Evolutionary conservation across 2,797 vertebrate species (phyloP).

Genomic region (Distichodus sexfasciatus): DNA sequence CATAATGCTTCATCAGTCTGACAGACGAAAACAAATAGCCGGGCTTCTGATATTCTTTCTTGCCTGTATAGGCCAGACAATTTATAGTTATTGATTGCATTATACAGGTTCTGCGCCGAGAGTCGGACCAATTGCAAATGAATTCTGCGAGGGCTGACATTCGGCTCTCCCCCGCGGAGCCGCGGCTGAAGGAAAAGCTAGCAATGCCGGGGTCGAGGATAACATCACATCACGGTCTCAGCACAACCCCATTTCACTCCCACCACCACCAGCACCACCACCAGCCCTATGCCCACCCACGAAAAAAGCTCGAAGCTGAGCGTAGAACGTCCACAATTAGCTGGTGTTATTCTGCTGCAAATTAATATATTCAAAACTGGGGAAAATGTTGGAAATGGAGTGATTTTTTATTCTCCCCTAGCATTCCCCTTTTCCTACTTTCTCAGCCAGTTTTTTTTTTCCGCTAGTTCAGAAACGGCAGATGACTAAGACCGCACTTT

Average conservation of each 20-base stretch:
- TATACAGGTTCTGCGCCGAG: slow-evolving; percentile 29
- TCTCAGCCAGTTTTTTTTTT: not conserved
- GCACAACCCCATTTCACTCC: too few relatives aligned
- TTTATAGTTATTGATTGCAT: slow-evolving; percentile 47
- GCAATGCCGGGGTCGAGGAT: slow-evolving; percentile 9
- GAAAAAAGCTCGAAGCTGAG: slow-evolving; percentile 24
- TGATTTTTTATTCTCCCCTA: slow-evolving; percentile 21
- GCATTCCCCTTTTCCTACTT: too few relatives aligned
- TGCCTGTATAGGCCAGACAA: slow-evolving; percentile 21
- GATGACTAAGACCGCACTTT: slow-evolving; percentile 5
- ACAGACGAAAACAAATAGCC: slow-evolving; percentile 29
- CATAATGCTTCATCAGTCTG: slow-evolving; percentile 26
- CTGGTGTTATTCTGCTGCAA: slow-evolving; percentile 14
- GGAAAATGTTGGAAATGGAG: slow-evolving; percentile 3
- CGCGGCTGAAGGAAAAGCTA: slow-evolving; percentile 3
- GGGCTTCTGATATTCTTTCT: slow-evolving; percentile 23
- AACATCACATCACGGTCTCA: slow-evolving; percentile 29
- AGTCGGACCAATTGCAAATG: slow-evolving; percentile 44
- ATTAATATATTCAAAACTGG: slow-evolving; percentile 43
- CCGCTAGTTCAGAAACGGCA: not conserved
- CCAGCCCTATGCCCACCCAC: slow-evolving; percentile 4
- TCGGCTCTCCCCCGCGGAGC: not conserved
- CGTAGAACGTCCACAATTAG: slow-evolving; percentile 36
- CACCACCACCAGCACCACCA: too few relatives aligned
- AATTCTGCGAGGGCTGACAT: slow-evolving; percentile 23